Percentiles rank a stretch among this genome's conserved stretches.
Conservation (phyloP, 2,113 vertebrate species). For the Lepidothrix coronata region DNA sequence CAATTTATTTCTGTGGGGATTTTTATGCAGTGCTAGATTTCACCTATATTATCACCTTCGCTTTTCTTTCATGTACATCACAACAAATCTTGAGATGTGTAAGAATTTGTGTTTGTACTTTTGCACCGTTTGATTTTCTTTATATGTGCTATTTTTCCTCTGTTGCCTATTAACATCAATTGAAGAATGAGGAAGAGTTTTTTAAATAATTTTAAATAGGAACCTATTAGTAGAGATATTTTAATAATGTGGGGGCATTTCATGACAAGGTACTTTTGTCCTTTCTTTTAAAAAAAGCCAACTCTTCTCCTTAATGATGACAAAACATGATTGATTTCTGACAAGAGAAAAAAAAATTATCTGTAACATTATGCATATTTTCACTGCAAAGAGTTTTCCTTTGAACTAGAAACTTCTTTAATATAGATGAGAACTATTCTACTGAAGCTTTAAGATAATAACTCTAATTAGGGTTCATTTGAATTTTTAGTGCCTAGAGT, state of each 20-base stretch:
- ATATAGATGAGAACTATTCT: constrained; percentile 12
- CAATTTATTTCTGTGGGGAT: not conserved
- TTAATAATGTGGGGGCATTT: not conserved
- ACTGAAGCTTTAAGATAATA: constrained; percentile 31
- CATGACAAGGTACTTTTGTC: not conserved
- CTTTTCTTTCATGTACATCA: not conserved
- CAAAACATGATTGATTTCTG: constrained; percentile 14
- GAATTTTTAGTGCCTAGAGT: constrained; percentile 2
- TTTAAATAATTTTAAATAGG: not conserved
- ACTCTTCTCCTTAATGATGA: not conserved
- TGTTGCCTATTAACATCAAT: not conserved
- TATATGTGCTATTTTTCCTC: not conserved
- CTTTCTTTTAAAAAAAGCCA: not conserved
- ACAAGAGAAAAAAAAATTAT: not conserved
- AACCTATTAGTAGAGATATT: not conserved
- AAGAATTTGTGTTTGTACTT: not conserved
- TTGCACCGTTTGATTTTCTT: not conserved
- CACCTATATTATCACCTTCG: not conserved
- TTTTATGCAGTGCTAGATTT: not conserved
- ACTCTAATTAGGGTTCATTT: constrained; percentile 23
- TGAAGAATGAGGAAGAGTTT: not conserved
- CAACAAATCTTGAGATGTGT: not conserved
- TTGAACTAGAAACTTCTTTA: constrained; percentile 17
- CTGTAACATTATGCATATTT: not conserved
- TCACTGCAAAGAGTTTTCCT: not conserved